Evolutionary conservation across 2,888 invertebrate species (phyloP).

Genomic region (Cylloceria caligata): DNA sequence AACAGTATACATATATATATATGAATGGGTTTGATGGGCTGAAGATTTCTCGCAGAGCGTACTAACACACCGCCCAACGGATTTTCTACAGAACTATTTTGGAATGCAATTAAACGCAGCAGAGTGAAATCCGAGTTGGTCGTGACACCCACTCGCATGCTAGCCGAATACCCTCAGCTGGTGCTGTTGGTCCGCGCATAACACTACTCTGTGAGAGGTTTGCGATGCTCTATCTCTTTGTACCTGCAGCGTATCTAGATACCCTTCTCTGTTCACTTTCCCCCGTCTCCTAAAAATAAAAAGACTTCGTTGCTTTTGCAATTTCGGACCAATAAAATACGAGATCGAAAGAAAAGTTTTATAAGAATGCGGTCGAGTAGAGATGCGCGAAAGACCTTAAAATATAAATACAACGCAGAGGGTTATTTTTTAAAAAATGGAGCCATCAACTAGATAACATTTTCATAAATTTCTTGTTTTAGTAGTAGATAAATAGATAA

Average conservation of each 20-base stretch:
- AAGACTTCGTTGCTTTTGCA: slow-evolving; percentile 2
- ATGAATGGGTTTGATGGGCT: neutral
- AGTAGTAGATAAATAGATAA: too few species aligned
- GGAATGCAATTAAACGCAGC: slow-evolving; percentile 83
- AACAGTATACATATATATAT: slow-evolving; percentile 2
- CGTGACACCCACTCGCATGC: slow-evolving; percentile 60
- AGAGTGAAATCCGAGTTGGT: slow-evolving; percentile 77
- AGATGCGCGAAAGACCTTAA: neutral
- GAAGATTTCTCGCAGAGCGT: slow-evolving; percentile 48
- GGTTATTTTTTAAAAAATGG: neutral
- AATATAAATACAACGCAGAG: neutral
- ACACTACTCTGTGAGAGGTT: slow-evolving; percentile 38
- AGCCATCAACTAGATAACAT: neutral
- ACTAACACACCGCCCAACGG: slow-evolving; percentile 58
- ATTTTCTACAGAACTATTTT: slow-evolving; percentile 81
- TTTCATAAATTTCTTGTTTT: too few species aligned
- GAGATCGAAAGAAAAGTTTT: neutral
- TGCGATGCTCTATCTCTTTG: slow-evolving; percentile 41
- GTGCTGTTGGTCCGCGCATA: slow-evolving; percentile 45
- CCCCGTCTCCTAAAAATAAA: neutral
- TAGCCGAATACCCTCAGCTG: slow-evolving; percentile 43
- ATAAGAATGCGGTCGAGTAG: neutral
- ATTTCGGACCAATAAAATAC: slow-evolving; percentile 6
- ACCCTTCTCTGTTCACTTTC: slow-evolving; percentile 24
- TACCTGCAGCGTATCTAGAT: slow-evolving; percentile 20